Conservation (phyloP, 2,113 vertebrate genomes). For the Ameiurus melas region DNA sequence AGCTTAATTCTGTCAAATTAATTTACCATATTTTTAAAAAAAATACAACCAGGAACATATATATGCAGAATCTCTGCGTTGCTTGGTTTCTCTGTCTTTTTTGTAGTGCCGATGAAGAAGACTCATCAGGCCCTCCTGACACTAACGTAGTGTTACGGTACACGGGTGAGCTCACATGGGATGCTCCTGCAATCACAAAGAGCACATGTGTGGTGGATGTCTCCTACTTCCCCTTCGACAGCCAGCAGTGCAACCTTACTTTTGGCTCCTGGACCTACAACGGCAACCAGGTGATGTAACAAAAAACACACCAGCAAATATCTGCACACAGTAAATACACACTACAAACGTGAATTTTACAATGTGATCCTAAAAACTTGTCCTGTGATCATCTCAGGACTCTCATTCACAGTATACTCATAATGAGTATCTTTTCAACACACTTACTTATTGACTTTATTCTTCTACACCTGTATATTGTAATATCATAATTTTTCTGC, state of each 20-base stretch:
- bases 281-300: conserved; percentile 84
- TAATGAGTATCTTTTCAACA: neutral
- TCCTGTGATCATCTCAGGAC: neutral
- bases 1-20: neutral
- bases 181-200: conserved; percentile 94
- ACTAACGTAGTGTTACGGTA: conserved; percentile 94
- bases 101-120: conserved; percentile 87
- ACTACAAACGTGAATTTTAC: neutral
- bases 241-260: conserved; percentile 93
- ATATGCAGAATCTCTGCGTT: neutral
- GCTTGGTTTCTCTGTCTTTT: neutral
- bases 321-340: neutral
- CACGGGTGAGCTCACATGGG: conserved; percentile 93
- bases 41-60: neutral
- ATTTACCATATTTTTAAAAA: neutral
- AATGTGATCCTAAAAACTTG: neutral
- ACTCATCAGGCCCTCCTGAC: conserved; percentile 82
- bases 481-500: neutral
- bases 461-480: neutral
- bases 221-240: conserved; percentile 95
- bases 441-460: neutral
- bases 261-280: conserved; percentile 99
- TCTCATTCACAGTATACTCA: neutral
- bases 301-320: neutral
- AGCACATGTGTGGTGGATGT: conserved; percentile 95